phyloP scores from a whole-genome alignment of 2,797 vertebrate species.

The Gymnothorax reevesii region DNA sequence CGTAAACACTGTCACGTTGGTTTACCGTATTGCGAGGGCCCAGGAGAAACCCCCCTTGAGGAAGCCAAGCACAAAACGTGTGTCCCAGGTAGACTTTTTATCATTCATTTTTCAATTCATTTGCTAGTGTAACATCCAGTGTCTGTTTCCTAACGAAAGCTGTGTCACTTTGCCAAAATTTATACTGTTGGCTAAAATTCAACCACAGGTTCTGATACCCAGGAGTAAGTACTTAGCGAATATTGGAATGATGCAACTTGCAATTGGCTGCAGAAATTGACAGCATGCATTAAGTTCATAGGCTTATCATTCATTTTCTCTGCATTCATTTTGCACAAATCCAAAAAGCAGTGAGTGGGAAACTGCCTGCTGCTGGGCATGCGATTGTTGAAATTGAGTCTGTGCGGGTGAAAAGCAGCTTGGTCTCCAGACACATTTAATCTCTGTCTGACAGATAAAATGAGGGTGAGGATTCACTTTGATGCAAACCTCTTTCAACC shows the following conservation, averaged over 20 bases:
- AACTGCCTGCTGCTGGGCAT: not conserved
- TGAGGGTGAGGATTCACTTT: constrained; percentile 5
- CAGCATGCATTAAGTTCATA: not conserved
- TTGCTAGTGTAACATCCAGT: not conserved
- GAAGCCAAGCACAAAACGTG: not conserved
- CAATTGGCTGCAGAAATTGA: not conserved
- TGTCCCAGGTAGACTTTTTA: not conserved
- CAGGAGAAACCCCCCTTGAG: not conserved
- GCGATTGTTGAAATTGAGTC: constrained; percentile 1
- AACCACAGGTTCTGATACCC: not conserved
- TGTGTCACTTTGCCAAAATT: not conserved
- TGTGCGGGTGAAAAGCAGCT: not conserved
- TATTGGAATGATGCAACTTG: not conserved
- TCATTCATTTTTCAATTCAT: not conserved
- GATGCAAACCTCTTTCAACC: not conserved
- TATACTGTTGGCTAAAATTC: not conserved
- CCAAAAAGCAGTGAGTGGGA: constrained; percentile 1
- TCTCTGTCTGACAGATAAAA: constrained; percentile 29
- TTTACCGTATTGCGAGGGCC: not conserved
- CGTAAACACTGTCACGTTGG: constrained; percentile 12
- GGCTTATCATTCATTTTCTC: not conserved
- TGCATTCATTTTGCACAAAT: constrained; percentile 5
- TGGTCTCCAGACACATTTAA: constrained; percentile 25
- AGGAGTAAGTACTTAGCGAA: not conserved
- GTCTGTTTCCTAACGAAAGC: not conserved